These are phyloP conservation scores for Strigops habroptila DNA, from an alignment of 2,113 vertebrate species.

Conservation along the genomic window DNA sequence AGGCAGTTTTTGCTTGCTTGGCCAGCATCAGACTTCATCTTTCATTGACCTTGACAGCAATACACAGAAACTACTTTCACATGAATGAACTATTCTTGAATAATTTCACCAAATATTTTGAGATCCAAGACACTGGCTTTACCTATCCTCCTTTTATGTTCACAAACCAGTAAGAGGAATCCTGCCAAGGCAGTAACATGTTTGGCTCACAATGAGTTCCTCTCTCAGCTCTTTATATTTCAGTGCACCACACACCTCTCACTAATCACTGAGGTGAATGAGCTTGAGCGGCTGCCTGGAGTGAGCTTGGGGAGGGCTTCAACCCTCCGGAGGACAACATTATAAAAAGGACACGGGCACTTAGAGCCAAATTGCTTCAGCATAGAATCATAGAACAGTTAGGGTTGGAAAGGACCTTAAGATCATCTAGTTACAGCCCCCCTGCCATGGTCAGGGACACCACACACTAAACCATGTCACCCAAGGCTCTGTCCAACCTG, in stretches of 20 bases:
- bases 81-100: conserved; percentile 24
- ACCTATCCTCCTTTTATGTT: conserved; percentile 46
- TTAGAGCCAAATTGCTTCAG: conserved; percentile 26
- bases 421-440: too few relatives aligned
- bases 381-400: too few relatives aligned
- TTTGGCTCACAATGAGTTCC: background rate
- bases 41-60: conserved; percentile 44
- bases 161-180: conserved; percentile 20
- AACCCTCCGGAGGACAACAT: conserved; percentile 25
- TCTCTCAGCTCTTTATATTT: conserved; percentile 1
- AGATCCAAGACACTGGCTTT: conserved; percentile 14
- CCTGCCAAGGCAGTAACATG: conserved; percentile 52
- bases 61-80: conserved; percentile 2
- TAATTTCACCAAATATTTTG: conserved; percentile 53
- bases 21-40: background rate
- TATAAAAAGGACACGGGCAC: background rate
- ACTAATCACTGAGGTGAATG: background rate
- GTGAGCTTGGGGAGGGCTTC: conserved; percentile 29
- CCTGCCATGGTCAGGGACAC: too few relatives aligned
- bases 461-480: too few relatives aligned
- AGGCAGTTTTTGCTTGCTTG: conserved; percentile 22
- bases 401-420: too few relatives aligned
- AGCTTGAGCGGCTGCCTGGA: conserved; percentile 19
- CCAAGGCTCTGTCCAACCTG: too few relatives aligned
- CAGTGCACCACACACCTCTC: background rate